Percentiles rank a stretch among this genome's conserved stretches.
Conservation (phyloP, 2,888 invertebrate species). For the Hydroisotoma schaefferi region DNA sequence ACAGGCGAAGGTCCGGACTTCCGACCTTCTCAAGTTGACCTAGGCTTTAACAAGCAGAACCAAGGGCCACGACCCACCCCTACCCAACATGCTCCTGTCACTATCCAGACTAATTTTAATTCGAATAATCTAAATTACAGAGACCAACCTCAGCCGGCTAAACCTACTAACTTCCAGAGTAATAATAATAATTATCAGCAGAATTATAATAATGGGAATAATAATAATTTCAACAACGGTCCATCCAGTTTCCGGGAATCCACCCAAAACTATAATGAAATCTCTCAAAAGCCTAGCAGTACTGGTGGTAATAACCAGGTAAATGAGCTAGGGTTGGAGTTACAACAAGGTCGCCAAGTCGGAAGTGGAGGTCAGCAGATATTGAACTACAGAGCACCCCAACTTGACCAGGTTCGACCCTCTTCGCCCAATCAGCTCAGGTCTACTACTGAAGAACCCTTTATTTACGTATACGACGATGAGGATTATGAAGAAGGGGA, state of each 20-base stretch:
- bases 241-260: too few species aligned
- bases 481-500: conserved; percentile 43
- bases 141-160: neutral
- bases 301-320: too few species aligned
- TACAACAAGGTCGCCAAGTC: neutral
- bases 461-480: conserved; percentile 47
- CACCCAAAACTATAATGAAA: conserved; percentile 1
- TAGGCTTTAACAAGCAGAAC: conserved; percentile 18
- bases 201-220: neutral
- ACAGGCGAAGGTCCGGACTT: conserved; percentile 15
- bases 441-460: conserved; percentile 29
- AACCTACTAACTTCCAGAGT: neutral
- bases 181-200: neutral
- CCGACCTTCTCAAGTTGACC: conserved; percentile 43
- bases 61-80: neutral
- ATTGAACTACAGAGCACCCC: conserved; percentile 20
- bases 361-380: conserved; percentile 5
- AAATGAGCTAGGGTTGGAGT: too few species aligned
- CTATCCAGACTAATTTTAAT: too few species aligned
- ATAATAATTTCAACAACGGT: too few species aligned
- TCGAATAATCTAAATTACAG: too few species aligned
- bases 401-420: neutral
- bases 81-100: too few species aligned
- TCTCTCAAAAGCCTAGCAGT: too few species aligned
- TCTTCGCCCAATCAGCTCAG: neutral